Evolutionary conservation across 2,113 vertebrate species (phyloP).

Genomic region (Ochotona princeps): DNA sequence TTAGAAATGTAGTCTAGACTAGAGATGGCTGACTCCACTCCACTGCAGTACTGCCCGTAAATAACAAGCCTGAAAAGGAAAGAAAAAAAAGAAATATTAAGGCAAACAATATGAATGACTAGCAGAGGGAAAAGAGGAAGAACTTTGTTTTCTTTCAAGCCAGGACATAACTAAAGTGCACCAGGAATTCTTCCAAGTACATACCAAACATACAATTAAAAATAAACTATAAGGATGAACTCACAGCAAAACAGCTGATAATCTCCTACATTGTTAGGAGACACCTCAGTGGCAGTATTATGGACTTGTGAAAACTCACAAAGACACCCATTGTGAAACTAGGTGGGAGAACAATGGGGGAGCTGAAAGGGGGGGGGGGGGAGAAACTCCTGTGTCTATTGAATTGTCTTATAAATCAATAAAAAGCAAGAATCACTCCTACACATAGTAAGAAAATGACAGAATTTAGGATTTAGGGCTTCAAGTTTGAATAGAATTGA

Average conservation of each 20-base stretch:
- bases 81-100: constrained; percentile 12
- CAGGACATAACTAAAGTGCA: not conserved
- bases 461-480: not conserved
- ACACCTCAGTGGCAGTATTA: too few relatives aligned
- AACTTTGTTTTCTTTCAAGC: not conserved
- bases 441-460: not conserved
- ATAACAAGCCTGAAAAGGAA: constrained; percentile 91
- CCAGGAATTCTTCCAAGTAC: not conserved
- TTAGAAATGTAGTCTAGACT: constrained; percentile 95
- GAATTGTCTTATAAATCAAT: too few relatives aligned
- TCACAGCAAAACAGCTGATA: too few relatives aligned
- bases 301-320: too few relatives aligned
- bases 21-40: constrained; percentile 94
- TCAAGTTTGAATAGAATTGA: constrained; percentile 33
- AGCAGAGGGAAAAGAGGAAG: not conserved
- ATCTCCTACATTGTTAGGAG: too few relatives aligned
- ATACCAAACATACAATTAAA: rapidly evolving
- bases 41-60: constrained; percentile 98
- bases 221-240: not conserved
- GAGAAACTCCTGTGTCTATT: too few relatives aligned
- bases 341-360: too few relatives aligned
- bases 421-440: not conserved
- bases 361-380: too few relatives aligned
- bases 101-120: not conserved
- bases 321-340: too few relatives aligned